These are phyloP conservation scores for Trichosurus vulpecula DNA, from an alignment of 2,797 vertebrate species.

Conservation along the genomic window DNA sequence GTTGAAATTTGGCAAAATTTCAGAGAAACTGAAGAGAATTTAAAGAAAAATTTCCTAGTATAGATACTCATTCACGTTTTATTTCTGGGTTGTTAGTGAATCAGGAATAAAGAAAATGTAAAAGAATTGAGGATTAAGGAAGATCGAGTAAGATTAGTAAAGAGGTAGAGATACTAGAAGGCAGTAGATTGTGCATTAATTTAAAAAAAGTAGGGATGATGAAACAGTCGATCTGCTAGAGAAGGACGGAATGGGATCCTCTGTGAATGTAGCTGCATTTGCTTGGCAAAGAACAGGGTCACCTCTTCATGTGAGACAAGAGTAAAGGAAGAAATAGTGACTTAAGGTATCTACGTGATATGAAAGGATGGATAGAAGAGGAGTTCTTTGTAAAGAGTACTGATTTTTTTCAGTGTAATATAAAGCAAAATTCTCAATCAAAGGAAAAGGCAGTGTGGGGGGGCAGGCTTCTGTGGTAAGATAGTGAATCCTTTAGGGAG, in stretches of 20 bases:
- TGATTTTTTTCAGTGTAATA: neutral
- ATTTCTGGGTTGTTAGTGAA: neutral
- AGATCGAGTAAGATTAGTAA: neutral
- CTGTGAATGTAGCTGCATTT: neutral
- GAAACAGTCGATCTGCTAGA: neutral
- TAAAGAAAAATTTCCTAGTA: neutral
- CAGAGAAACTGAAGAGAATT: neutral
- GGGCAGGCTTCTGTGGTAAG: too few species aligned
- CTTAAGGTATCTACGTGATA: neutral
- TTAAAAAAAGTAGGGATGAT: neutral
- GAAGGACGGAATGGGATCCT: neutral
- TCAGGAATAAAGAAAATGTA: neutral
- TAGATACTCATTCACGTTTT: neutral
- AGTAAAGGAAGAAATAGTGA: neutral
- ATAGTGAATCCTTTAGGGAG: too few species aligned
- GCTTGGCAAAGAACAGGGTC: neutral
- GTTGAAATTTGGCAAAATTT: neutral
- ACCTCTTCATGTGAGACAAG: neutral
- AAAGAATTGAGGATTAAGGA: neutral
- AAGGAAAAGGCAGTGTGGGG: neutral
- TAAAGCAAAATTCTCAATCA: neutral
- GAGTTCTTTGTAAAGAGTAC: too few species aligned
- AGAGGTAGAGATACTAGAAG: neutral
- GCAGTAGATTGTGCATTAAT: neutral
- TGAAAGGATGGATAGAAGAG: neutral